Conservation (phyloP, 2,797 vertebrate species). For the Eulemur coronatus region DNA sequence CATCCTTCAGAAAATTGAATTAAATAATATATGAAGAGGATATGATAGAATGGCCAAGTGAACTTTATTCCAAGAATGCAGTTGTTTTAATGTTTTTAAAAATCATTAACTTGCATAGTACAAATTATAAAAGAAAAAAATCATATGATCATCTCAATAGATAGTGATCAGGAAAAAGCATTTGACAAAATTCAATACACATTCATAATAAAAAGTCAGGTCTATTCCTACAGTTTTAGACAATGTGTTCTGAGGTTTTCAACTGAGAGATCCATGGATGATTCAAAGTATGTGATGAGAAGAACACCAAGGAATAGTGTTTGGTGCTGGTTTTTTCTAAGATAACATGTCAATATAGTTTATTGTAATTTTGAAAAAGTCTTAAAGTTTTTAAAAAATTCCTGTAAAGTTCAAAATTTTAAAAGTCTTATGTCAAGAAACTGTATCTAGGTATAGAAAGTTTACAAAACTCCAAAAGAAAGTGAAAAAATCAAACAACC, state of each 20-base stretch:
- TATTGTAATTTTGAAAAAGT: constrained; percentile 59
- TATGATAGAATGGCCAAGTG: neutral
- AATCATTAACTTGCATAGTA: neutral
- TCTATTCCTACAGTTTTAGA: neutral
- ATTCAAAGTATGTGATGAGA: neutral
- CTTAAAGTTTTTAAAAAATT: neutral
- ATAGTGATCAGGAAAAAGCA: neutral
- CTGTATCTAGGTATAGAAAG: neutral
- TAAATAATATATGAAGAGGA: neutral
- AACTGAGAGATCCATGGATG: neutral
- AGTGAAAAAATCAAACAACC: neutral
- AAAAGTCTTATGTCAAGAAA: neutral
- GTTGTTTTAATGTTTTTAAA: neutral
- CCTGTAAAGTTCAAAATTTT: neutral
- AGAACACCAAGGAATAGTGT: constrained; percentile 55
- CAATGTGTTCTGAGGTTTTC: neutral
- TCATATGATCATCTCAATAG: neutral
- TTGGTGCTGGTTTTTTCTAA: constrained; percentile 65
- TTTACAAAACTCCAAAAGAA: neutral
- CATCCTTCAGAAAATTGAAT: neutral
- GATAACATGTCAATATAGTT: constrained; percentile 70
- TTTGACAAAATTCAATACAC: neutral
- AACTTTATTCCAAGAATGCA: neutral
- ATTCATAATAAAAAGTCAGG: neutral
- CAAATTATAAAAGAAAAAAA: neutral